Conservation (phyloP, 2,888 invertebrate species). For the Drosophila heteroneura region DNA sequence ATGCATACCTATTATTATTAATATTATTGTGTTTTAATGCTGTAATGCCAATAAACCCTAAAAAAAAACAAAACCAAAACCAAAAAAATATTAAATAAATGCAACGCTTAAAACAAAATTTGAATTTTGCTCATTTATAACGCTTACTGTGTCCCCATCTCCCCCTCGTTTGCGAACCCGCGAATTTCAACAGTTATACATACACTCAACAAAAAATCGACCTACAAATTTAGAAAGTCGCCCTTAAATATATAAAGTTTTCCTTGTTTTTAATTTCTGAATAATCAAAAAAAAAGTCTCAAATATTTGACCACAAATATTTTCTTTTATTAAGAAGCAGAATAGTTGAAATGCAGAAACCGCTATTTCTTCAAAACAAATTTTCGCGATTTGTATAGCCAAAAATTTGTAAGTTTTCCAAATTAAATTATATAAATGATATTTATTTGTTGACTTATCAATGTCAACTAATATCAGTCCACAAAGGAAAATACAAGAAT, state of each 20-base stretch:
- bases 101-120: slow-evolving; percentile 47
- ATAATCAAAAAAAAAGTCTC: neutral
- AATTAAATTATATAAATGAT: too few relatives aligned
- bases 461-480: too few relatives aligned
- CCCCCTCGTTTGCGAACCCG: neutral
- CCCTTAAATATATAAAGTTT: neutral
- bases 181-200: neutral
- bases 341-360: neutral
- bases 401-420: too few relatives aligned
- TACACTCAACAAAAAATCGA: neutral
- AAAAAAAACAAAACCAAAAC: neutral
- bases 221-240: neutral
- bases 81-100: slow-evolving; percentile 23
- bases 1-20: slow-evolving; percentile 15
- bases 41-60: slow-evolving; percentile 39
- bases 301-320: neutral
- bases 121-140: slow-evolving; percentile 9
- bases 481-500: neutral
- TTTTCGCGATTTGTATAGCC: too few relatives aligned
- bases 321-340: neutral
- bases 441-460: too few relatives aligned
- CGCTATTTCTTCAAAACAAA: too few relatives aligned
- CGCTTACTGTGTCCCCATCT: slow-evolving; percentile 23
- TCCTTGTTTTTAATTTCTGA: neutral
- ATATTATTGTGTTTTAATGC: slow-evolving; percentile 5